These are phyloP conservation scores for Fratercula arctica DNA, from an alignment of 2,797 vertebrate species.

Conservation along the genomic window DNA sequence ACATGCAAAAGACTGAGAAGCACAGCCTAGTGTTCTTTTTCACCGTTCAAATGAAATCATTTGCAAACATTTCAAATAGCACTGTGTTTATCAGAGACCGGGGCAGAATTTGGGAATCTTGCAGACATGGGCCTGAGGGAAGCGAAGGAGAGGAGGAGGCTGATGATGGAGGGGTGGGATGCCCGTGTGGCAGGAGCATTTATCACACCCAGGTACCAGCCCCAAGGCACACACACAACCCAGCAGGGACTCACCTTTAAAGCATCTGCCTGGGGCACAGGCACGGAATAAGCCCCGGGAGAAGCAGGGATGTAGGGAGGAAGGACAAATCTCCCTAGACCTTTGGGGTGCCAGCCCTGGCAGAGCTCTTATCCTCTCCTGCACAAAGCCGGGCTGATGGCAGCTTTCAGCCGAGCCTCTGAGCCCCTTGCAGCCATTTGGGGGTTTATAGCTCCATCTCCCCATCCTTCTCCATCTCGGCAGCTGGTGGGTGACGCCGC, in stretches of 20 bases:
- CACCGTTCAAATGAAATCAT: background rate
- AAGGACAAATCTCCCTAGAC: background rate
- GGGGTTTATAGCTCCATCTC: background rate
- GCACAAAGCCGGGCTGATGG: accelerated
- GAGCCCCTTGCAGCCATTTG: background rate
- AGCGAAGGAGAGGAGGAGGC: background rate
- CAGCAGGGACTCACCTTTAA: background rate
- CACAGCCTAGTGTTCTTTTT: background rate
- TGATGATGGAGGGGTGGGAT: background rate
- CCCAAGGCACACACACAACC: background rate
- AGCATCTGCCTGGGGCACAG: too few relatives aligned
- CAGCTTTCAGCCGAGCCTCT: background rate
- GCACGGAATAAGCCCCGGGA: background rate
- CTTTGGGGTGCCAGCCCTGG: background rate
- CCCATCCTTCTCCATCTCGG: background rate
- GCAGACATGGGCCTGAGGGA: accelerated
- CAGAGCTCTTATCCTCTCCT: background rate
- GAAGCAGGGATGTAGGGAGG: background rate
- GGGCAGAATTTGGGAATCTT: background rate
- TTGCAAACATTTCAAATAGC: background rate
- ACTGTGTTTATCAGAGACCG: accelerated
- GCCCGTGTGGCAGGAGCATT: background rate
- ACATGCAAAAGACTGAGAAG: accelerated
- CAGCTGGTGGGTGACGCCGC: background rate
- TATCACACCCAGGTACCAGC: background rate